Evolutionary conservation across 2,888 invertebrate species (phyloP), one percentile per base, ranked within the genome.

Genomic region (Drosophila siamana): DNA sequence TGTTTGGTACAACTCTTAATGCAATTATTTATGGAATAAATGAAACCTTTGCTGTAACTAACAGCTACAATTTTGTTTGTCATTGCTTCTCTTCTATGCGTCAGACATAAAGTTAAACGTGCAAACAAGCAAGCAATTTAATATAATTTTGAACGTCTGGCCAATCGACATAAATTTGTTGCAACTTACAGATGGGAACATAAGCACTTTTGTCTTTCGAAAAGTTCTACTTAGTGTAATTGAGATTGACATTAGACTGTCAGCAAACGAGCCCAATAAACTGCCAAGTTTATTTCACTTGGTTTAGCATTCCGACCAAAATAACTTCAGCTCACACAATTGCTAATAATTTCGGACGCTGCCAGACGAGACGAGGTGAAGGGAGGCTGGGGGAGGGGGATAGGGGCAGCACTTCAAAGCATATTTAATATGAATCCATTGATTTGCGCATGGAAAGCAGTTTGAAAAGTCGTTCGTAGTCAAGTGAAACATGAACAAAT

Each of bases 401-500:
- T n/a, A n/a, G n/a, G 15, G 6, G 3, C 2, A 15, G 16, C 7
- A 33, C 33, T 33, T 33, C 33, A 33, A 33, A 33, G 11, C 33
- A 33, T 33, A n/a, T 33, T 33, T 33, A 33, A 33, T 33, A 33
- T 33, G 30, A 33, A 33, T 33, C 33, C 33, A 11, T 16, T 41
- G 11, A 41, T 7, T 41, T 19, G 11, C 16, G 11, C 11, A 19
- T 11, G 2, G 11, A 22, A 5, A 44, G 24, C n/a, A 24, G 44
- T 44, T 7, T 2, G 24, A 24, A 8, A 7, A 24, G n/a, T 44
- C 13, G 44, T 26, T 44, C 4, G 13, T 1, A 24, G 22, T 44
- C 6, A 44, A 44, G 24, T 24, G 24, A 44, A 44, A 44, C 44
- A 44, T 24, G 13, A 5, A 8, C 13, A 44, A 44, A 46, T 30